phyloP scores from a whole-genome alignment of 2,888 invertebrate species.

The Boloria euphrosyne region DNA sequence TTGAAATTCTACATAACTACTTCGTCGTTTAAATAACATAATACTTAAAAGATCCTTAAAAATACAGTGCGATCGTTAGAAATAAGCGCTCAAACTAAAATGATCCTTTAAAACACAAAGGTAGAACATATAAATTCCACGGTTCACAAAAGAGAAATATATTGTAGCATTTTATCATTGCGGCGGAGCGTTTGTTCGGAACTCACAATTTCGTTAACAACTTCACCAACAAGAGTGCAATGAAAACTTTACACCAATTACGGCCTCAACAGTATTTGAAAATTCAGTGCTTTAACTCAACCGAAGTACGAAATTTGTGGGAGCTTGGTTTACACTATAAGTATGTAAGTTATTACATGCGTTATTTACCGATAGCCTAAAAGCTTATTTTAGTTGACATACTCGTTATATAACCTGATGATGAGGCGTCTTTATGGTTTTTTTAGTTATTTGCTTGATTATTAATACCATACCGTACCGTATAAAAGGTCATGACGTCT shows the following conservation, averaged over 20 bases:
- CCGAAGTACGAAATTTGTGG: slow-evolving; percentile 1
- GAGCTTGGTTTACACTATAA: neutral
- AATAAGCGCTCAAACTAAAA: neutral
- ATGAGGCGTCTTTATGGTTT: no score
- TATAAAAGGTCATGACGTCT: no score
- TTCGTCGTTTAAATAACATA: neutral
- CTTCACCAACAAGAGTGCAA: slow-evolving; percentile 21
- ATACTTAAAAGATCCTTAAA: neutral
- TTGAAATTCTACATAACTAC: neutral
- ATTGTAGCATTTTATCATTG: slow-evolving; percentile 22
- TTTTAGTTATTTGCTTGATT: no score
- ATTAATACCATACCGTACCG: no score
- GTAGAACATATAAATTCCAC: slow-evolving; percentile 2
- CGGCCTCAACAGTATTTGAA: slow-evolving; percentile 5
- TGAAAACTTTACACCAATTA: slow-evolving; percentile 21
- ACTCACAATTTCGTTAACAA: slow-evolving; percentile 18
- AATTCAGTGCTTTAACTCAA: slow-evolving; percentile 8
- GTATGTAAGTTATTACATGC: neutral
- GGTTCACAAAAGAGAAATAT: slow-evolving; percentile 12
- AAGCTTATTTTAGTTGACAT: no score
- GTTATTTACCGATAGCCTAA: no score
- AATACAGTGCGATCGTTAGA: neutral
- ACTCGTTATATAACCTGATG: no score
- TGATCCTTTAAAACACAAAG: neutral
- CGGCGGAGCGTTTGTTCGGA: slow-evolving; percentile 5